These are phyloP conservation scores for Camarhynchus parvulus DNA, from an alignment of 2,113 vertebrate species.

Conservation along the genomic window DNA sequence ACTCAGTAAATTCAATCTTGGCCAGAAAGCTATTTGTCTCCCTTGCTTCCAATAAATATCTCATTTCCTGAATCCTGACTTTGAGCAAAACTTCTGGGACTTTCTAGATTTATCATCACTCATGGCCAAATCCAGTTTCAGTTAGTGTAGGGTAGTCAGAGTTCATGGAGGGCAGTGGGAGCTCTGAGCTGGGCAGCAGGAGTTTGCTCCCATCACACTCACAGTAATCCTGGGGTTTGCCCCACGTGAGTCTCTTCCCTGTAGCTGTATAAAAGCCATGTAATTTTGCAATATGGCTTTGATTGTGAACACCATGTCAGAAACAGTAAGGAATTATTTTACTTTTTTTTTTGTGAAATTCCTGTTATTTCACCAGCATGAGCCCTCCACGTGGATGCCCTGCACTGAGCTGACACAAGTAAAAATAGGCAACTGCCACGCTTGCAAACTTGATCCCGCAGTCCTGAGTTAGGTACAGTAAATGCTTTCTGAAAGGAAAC, in stretches of 20 bases:
- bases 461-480: neutral
- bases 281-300: neutral
- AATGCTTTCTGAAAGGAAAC: neutral
- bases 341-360: neutral
- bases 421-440: neutral
- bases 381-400: accelerated
- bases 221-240: neutral
- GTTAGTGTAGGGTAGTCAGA: neutral
- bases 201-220: neutral
- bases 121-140: neutral
- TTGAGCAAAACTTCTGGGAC: constrained; percentile 12
- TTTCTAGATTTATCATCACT: constrained; percentile 9
- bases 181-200: neutral
- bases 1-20: constrained; percentile 24
- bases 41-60: constrained; percentile 13
- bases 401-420: neutral
- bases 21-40: neutral
- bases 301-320: neutral
- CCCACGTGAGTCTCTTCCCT: neutral
- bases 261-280: neutral
- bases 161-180: neutral
- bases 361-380: neutral
- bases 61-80: constrained; percentile 30
- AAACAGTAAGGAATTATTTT: neutral
- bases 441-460: neutral